Percentiles rank a stretch among this genome's conserved stretches.
phyloP scores from a whole-genome alignment of 2,113 vertebrate species.

The Peromyscus maniculatus region DNA sequence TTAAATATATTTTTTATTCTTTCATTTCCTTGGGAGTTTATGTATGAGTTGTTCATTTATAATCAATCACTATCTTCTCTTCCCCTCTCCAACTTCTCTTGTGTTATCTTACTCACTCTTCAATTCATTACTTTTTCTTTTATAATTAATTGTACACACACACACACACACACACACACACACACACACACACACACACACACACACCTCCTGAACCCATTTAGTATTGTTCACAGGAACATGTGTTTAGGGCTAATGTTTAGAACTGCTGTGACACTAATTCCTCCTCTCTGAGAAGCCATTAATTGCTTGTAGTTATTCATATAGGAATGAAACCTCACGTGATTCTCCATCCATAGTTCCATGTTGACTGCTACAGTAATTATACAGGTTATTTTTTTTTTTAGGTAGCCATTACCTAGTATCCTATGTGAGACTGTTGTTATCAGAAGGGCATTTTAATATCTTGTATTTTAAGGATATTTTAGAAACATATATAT shows the following conservation, averaged over 20 bases:
- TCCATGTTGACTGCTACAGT: no score
- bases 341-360: no score
- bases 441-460: conserved; percentile 57
- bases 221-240: not conserved
- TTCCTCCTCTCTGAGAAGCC: not conserved
- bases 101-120: no score
- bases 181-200: not conserved
- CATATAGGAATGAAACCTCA: no score
- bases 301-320: not conserved
- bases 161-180: not conserved
- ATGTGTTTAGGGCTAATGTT: not conserved
- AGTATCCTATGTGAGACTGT: conserved; percentile 7
- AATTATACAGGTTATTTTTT: not conserved
- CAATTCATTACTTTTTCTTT: not conserved
- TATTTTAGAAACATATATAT: not conserved
- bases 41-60: not conserved
- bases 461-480: not conserved
- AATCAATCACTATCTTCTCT: not conserved
- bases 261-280: not conserved
- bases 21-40: not conserved
- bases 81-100: not conserved
- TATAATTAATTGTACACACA: not conserved
- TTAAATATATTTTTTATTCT: not conserved
- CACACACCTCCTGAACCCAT: not conserved
- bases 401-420: not conserved